phyloP scores from a whole-genome alignment of 2,797 vertebrate genomes.

The Sebastes reedi region DNA sequence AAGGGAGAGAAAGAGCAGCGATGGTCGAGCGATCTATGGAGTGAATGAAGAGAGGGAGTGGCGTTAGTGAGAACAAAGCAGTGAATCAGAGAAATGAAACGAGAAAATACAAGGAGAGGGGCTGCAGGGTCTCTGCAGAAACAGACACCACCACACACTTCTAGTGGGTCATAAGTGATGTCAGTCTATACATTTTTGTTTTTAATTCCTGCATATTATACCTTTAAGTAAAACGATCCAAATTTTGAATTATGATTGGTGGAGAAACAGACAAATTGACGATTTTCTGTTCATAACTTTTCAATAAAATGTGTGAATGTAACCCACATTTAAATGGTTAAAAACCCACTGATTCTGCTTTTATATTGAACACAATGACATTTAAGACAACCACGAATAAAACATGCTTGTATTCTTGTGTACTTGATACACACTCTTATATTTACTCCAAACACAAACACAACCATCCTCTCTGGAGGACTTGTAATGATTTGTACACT shows the following conservation, averaged over 20 bases:
- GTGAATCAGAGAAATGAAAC: too few species aligned
- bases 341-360: not conserved
- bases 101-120: too few species aligned
- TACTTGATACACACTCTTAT: not conserved
- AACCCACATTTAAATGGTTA: not conserved
- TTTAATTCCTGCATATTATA: too few species aligned
- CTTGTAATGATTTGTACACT: slow-evolving; percentile 43
- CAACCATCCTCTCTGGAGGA: slow-evolving; percentile 30
- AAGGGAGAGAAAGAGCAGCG: too few species aligned
- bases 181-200: too few species aligned
- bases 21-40: too few species aligned
- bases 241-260: not conserved
- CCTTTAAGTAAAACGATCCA: not conserved
- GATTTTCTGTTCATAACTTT: not conserved
- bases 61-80: too few species aligned
- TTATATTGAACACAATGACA: not conserved
- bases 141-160: too few species aligned
- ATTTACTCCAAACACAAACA: slow-evolving; percentile 12
- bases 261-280: not conserved
- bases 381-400: not conserved
- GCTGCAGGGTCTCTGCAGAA: too few species aligned
- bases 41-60: too few species aligned
- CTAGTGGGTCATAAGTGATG: too few species aligned
- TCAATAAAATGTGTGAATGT: not conserved
- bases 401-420: not conserved